Evolutionary conservation across 2,113 vertebrate genomes (phyloP).

Genomic region (Monopterus albus): DNA sequence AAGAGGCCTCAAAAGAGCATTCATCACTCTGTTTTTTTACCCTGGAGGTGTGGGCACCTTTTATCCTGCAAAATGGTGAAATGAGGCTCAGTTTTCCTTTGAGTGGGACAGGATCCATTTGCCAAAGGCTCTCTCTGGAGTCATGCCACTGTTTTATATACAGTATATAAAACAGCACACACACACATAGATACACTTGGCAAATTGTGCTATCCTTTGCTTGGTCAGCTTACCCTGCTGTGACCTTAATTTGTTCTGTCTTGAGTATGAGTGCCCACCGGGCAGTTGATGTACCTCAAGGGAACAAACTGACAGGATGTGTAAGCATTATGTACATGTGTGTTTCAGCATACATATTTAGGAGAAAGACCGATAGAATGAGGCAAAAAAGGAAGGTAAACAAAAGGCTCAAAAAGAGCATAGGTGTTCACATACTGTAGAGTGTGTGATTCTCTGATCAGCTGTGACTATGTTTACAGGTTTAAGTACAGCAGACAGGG

Average conservation of each 20-base stretch:
- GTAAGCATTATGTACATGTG: conserved; percentile 37
- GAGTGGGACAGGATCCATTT: conserved; percentile 45
- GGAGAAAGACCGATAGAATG: background rate
- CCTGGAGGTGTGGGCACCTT: conserved; percentile 28
- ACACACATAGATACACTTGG: conserved; percentile 48
- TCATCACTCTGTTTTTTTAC: conserved; percentile 35
- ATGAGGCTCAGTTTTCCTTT: conserved; percentile 49
- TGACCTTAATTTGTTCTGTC: conserved; percentile 85
- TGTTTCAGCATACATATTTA: conserved; percentile 45
- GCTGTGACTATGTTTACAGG: conserved; percentile 17
- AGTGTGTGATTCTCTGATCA: conserved; percentile 30
- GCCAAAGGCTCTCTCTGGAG: conserved; percentile 54
- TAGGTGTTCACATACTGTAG: background rate
- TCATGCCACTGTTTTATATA: conserved; percentile 59
- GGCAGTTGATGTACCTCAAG: conserved; percentile 69
- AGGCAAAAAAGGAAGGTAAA: background rate
- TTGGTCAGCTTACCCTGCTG: conserved; percentile 66
- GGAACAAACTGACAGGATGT: conserved; percentile 63
- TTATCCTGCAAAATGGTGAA: conserved; percentile 58
- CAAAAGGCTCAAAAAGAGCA: background rate
- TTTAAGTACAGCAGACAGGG: conserved; percentile 57
- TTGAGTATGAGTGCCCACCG: conserved; percentile 70
- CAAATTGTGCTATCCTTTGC: conserved; percentile 51
- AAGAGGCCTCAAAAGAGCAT: conserved; percentile 50
- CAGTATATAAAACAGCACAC: conserved; percentile 31